Evolutionary conservation across 2,113 vertebrate species (phyloP).

Genomic region (Takifugu flavidus): DNA sequence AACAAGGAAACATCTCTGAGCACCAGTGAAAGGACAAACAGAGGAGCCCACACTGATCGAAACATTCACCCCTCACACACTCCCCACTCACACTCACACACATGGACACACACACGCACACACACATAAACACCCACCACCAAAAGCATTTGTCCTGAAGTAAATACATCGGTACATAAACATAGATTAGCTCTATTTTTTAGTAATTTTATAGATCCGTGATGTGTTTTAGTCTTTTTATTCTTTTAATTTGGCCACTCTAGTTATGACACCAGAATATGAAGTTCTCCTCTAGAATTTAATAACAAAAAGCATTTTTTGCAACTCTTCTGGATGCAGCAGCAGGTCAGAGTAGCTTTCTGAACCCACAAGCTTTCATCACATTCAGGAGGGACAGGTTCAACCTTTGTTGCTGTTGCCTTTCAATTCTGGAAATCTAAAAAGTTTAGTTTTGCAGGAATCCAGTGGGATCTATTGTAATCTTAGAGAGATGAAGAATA

Average conservation of each 20-base stretch:
- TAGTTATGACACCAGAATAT: constrained; percentile 18
- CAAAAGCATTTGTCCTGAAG: constrained; percentile 29
- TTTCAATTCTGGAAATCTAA: too few relatives aligned
- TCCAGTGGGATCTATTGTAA: too few relatives aligned
- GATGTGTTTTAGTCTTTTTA: constrained; percentile 24
- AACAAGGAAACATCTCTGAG: constrained; percentile 78
- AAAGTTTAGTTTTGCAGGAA: too few relatives aligned
- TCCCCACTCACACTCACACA: constrained; percentile 44
- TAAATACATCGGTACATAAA: constrained; percentile 45
- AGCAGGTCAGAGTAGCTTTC: neutral
- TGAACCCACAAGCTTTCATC: too few relatives aligned
- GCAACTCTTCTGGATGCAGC: constrained; percentile 8
- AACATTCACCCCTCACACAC: constrained; percentile 79
- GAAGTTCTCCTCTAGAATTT: neutral
- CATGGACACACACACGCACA: too few relatives aligned
- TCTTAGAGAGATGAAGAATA: too few relatives aligned
- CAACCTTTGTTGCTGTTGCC: too few relatives aligned
- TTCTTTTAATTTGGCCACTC: constrained; percentile 13
- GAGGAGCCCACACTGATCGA: constrained; percentile 71
- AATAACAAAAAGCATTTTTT: too few relatives aligned
- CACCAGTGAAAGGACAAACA: constrained; percentile 59
- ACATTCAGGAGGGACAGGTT: too few relatives aligned
- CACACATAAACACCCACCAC: too few relatives aligned
- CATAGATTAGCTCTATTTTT: constrained; percentile 31
- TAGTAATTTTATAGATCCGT: constrained; percentile 40